These are phyloP conservation scores for Drosophila truncata DNA, from an alignment of 1,140 invertebrate species.

Conservation along the genomic window DNA sequence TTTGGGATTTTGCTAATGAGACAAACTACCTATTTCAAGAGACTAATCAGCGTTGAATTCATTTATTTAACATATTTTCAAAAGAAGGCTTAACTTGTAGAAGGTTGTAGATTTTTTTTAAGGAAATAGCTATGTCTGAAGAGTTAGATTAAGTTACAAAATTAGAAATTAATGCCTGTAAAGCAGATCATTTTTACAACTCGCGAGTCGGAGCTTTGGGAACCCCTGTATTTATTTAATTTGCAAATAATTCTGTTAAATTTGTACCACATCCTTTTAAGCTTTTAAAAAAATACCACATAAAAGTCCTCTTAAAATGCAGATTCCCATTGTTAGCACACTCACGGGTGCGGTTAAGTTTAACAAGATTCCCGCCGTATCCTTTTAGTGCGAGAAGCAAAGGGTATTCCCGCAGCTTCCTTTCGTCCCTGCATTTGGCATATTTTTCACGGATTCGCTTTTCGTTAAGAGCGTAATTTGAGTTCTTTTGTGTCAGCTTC, in stretches of 20 bases:
- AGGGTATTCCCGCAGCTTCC: not conserved
- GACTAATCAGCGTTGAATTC: not conserved
- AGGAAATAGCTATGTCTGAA: not conserved
- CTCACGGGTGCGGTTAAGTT: constrained; percentile 22
- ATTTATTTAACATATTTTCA: not conserved
- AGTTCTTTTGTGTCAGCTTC: constrained; percentile 61
- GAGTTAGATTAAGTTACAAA: too few species aligned
- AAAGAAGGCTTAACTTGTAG: not conserved
- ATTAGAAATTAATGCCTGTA: too few species aligned
- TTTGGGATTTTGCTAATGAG: constrained; percentile 1
- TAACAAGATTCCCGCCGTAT: constrained; percentile 27
- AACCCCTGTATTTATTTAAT: too few species aligned
- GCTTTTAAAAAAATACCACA: not conserved
- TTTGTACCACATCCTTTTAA: not conserved
- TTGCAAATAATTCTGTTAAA: too few species aligned
- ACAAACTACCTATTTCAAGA: not conserved
- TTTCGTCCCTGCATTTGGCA: constrained; percentile 1
- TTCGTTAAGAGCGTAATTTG: constrained; percentile 74
- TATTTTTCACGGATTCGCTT: constrained; percentile 52
- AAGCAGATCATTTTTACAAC: too few species aligned
- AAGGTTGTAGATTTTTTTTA: not conserved
- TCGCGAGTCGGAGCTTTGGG: too few species aligned
- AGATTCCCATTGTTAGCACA: constrained; percentile 21
- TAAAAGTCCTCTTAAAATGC: constrained; percentile 5
- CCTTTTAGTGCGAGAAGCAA: constrained; percentile 24